Evolutionary conservation across 2,888 invertebrate species (phyloP).

Genomic region (Latrodectus elegans): DNA sequence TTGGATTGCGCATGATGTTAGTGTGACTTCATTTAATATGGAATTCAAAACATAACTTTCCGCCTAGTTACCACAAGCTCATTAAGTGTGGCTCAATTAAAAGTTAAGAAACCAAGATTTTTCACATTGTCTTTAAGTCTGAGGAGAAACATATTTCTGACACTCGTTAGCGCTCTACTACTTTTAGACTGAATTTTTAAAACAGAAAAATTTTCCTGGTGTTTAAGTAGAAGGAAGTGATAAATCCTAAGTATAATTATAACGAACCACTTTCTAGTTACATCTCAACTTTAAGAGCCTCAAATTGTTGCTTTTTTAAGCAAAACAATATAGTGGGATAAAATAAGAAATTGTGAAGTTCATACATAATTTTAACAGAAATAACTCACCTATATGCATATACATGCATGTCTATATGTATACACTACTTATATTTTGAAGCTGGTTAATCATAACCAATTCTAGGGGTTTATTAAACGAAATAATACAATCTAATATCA

Average conservation of each 20-base stretch:
- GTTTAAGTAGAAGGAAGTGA: conserved; percentile 18
- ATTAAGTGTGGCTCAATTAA: conserved; percentile 10
- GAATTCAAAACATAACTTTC: conserved; percentile 35
- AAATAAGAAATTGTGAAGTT: no score
- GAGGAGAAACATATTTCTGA: conserved; percentile 24
- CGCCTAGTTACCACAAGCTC: conserved; percentile 22
- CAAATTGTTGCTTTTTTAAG: no score
- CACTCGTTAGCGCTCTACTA: conserved; percentile 37
- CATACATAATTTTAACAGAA: no score
- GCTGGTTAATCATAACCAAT: no score
- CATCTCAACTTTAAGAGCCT: not conserved
- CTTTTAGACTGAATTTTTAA: conserved; percentile 35
- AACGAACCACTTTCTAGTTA: conserved; percentile 16
- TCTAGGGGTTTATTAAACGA: no score
- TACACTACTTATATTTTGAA: no score
- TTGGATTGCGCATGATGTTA: not conserved
- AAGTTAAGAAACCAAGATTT: conserved; percentile 18
- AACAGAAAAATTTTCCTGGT: conserved; percentile 9
- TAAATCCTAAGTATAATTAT: conserved; percentile 14
- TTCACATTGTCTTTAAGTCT: conserved; percentile 31
- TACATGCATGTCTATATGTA: no score
- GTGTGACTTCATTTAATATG: not conserved
- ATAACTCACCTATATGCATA: no score
- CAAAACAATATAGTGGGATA: no score
- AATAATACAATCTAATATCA: no score